A percentile compares a stretch with the other conserved stretches of the same genome.
Conservation (phyloP, 2,113 vertebrate genomes). For the Carassius auratus region DNA sequence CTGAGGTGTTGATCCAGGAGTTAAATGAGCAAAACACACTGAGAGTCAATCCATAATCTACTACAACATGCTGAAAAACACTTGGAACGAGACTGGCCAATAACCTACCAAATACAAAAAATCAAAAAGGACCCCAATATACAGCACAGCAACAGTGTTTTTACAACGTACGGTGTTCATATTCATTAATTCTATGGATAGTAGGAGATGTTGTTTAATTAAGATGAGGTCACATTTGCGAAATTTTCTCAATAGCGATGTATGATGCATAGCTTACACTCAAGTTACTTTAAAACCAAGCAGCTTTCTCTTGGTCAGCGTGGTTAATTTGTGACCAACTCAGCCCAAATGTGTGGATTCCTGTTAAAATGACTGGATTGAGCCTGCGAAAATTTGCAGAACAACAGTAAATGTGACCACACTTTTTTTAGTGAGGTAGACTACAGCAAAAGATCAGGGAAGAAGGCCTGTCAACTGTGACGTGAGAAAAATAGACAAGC, state of each 20-base stretch:
- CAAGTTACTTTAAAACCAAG: not conserved
- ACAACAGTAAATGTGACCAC: not conserved
- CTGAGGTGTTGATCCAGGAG: slow-evolving; percentile 70
- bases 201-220: not conserved
- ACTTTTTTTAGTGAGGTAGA: not conserved
- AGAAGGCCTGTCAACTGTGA: not conserved
- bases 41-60: slow-evolving; percentile 70
- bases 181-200: not conserved
- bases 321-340: not conserved
- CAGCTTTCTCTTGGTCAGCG: not conserved
- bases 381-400: not conserved
- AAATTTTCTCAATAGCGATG: not conserved
- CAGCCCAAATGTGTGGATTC: no score
- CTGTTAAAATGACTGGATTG: not conserved
- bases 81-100: not conserved
- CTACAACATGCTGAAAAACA: slow-evolving; percentile 71
- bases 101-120: not conserved
- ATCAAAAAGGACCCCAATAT: not conserved
- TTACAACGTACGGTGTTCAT: not conserved
- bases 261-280: not conserved
- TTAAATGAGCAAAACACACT: slow-evolving; percentile 67
- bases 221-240: not conserved
- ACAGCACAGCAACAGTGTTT: not conserved
- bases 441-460: slow-evolving; percentile 10
- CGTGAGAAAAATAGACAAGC: slow-evolving; percentile 52